Conservation (phyloP, 2,113 vertebrate species). For the Nibea albiflora region DNA sequence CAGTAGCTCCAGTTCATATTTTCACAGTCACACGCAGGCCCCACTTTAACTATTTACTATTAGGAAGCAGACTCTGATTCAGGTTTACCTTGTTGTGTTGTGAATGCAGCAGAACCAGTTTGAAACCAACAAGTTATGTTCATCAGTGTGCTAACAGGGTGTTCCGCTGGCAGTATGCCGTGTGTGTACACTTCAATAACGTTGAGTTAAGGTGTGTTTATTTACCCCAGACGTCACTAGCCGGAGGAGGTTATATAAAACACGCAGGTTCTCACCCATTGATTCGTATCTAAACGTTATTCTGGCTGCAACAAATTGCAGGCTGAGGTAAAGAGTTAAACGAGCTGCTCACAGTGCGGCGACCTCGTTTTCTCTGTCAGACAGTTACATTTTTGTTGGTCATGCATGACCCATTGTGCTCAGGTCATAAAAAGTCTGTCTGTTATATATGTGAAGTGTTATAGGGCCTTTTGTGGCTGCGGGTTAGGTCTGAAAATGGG, state of each 20-base stretch:
- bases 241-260: background rate
- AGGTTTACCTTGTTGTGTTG: background rate
- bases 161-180: background rate
- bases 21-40: background rate
- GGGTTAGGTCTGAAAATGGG: too few species aligned
- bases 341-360: background rate
- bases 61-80: background rate
- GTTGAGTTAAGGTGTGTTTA: background rate
- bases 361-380: too few species aligned
- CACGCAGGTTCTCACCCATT: background rate
- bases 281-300: too few species aligned
- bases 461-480: too few species aligned
- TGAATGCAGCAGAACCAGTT: conserved; percentile 16
- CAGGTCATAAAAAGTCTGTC: too few species aligned
- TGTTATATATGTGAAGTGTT: too few species aligned
- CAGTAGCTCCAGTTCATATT: background rate
- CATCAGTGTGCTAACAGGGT: background rate
- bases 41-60: background rate
- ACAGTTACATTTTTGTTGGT: too few species aligned
- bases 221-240: background rate
- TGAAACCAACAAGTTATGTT: background rate
- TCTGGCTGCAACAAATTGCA: background rate
- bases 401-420: too few species aligned
- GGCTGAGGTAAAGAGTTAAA: background rate
- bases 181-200: background rate